Conservation (phyloP, 1,140 invertebrate species). For the Drosophila kanapiae region DNA sequence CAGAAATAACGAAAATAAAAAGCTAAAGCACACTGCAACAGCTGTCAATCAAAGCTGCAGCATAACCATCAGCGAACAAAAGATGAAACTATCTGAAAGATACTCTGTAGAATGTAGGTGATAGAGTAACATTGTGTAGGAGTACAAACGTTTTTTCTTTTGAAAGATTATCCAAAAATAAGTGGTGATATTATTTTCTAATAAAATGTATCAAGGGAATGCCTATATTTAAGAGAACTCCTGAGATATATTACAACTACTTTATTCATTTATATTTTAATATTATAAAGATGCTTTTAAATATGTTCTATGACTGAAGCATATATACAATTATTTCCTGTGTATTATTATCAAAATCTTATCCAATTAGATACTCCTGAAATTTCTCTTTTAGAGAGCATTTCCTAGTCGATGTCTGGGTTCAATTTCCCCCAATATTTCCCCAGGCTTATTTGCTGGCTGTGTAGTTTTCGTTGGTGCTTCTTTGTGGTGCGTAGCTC, state of each 20-base stretch:
- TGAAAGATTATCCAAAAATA: neutral
- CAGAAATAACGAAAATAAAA: slow-evolving; percentile 56
- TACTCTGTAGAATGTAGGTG: slow-evolving; percentile 1
- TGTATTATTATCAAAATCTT: neutral
- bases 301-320: too few relatives aligned
- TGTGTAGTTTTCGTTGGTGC: slow-evolving; percentile 42
- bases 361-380: fast-evolving
- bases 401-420: neutral
- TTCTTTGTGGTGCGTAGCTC: slow-evolving; percentile 69
- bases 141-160: neutral
- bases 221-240: neutral
- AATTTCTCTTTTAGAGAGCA: slow-evolving; percentile 2
- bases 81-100: slow-evolving; percentile 7
- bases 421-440: slow-evolving; percentile 19
- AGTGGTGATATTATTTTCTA: neutral
- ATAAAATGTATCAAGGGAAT: neutral
- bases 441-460: slow-evolving; percentile 52
- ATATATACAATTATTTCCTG: neutral
- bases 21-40: slow-evolving; percentile 64
- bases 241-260: neutral
- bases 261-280: neutral
- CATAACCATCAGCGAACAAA: slow-evolving; percentile 39
- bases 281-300: too few relatives aligned
- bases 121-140: neutral
- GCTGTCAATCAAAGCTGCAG: slow-evolving; percentile 77